Base-by-base conservation (phyloP, 2,888 invertebrate genomes). In the Scrobipalpa atriplicella region DNA sequence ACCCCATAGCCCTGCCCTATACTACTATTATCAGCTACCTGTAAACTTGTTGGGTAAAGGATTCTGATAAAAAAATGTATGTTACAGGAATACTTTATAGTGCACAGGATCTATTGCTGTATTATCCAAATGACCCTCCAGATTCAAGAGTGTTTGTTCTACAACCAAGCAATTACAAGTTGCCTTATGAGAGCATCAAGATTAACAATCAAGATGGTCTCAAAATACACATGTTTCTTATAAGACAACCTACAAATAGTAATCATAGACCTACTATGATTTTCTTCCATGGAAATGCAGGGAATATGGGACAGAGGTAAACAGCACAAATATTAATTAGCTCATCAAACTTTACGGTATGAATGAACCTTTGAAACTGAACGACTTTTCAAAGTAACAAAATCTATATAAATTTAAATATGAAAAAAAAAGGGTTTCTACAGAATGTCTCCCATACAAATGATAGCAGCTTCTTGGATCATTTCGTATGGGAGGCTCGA, bases 261-360 rank as follows among this genome's bases (percentile, higher is more conserved):
- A 94, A 94, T 73, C 93, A 94, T 77, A 95, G 94, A 65, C 97
- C 98, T 0, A 98, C 98, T 10, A 93, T 99, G 80, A 90, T 99
- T 64, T 98, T 97, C 88, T 95, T 99, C 72, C 99, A 99, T 93
- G 99, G 99, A 7, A 99, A 99, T 94, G 99, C 99, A 65, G 99
- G 99, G 13, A 99, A 99, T 84, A 97, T 99, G 94, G 99, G 99
- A 0, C 98, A 99, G 83, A 95, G 96, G 95, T 95, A 71, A 76
- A 76, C 69, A 19, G 8, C 19, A 52, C 3, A 19, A 2, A 16
- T 5, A 29, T 29, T 29, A 3, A 29, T 29, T 29, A 29, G 29
- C 2, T 29, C 2, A 29, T 3, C 29, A 29, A n/a, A 29, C 29
- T 29, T 29, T 29, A 29, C n/a, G n/a, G n/a, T n/a, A n/a, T n/a